These are phyloP conservation scores for Delphinus delphis DNA, from an alignment of 2,113 vertebrate species.

Conservation along the genomic window DNA sequence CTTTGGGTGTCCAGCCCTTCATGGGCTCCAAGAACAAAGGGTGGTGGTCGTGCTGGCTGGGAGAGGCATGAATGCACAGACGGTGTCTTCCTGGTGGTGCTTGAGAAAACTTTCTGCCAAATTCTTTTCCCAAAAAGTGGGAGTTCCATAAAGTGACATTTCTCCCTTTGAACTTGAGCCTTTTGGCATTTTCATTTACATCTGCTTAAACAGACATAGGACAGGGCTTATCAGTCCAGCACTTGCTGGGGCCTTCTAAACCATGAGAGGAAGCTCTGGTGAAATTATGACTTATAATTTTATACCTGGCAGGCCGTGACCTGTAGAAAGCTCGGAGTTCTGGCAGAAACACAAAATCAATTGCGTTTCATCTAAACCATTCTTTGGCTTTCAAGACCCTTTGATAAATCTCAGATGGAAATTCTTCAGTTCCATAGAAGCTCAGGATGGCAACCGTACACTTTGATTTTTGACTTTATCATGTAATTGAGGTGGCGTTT, in stretches of 20 bases:
- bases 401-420: constrained; percentile 67
- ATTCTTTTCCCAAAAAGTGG: background rate
- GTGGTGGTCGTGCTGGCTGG: fast-evolving
- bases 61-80: background rate
- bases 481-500: constrained; percentile 36
- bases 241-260: background rate
- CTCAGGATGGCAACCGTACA: background rate
- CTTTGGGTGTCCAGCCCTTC: background rate
- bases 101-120: background rate
- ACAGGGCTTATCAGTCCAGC: background rate
- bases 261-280: background rate
- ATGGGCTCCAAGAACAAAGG: background rate
- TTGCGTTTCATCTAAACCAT: constrained; percentile 50
- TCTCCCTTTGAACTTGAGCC: constrained; percentile 48
- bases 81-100: background rate
- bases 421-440: constrained; percentile 17
- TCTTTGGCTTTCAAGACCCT: constrained; percentile 45
- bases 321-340: constrained; percentile 44
- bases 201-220: constrained; percentile 7
- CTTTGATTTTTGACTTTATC: constrained; percentile 66
- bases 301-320: constrained; percentile 15
- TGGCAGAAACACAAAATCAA: constrained; percentile 65
- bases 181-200: constrained; percentile 45
- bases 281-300: background rate
- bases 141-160: background rate